These are phyloP conservation scores for Garra rufa DNA, from an alignment of 2,113 vertebrate genomes.

Conservation along the genomic window DNA sequence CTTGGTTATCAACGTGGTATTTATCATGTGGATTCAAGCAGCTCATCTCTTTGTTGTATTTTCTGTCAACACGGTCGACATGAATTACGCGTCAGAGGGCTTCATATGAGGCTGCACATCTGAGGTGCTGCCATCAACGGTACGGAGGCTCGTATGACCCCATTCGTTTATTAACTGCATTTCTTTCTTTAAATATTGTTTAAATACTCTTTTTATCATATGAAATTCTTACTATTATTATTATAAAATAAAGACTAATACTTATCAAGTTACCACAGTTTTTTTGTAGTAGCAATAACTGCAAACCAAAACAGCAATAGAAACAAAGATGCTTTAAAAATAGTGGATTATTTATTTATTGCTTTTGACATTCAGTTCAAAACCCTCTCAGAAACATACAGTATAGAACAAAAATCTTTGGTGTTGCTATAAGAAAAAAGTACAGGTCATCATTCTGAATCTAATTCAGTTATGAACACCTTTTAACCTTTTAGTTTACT, in stretches of 20 bases:
- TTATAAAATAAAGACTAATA: neutral
- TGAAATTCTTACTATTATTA: neutral
- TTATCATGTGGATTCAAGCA: constrained; percentile 62
- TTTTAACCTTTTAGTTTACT: neutral
- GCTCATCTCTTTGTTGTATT: constrained; percentile 76
- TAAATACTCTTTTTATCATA: no score
- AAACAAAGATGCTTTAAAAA: neutral
- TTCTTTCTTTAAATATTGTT: no score
- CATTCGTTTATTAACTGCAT: neutral
- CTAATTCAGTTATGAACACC: neutral
- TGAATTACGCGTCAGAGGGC: constrained; percentile 57
- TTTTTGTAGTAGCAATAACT: neutral
- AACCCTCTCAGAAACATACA: neutral
- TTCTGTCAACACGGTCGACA: constrained; percentile 77
- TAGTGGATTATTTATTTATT: constrained; percentile 21
- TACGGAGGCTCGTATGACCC: neutral
- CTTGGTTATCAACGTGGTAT: neutral
- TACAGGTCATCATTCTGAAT: neutral
- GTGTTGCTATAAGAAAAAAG: neutral
- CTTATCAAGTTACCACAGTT: neutral
- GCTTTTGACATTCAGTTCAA: neutral
- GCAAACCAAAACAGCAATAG: neutral
- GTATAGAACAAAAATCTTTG: constrained; percentile 51
- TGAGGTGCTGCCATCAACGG: neutral
- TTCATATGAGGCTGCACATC: neutral